These are phyloP conservation scores for Euphydryas editha DNA, from an alignment of 2,888 invertebrate species.

Conservation along the genomic window DNA sequence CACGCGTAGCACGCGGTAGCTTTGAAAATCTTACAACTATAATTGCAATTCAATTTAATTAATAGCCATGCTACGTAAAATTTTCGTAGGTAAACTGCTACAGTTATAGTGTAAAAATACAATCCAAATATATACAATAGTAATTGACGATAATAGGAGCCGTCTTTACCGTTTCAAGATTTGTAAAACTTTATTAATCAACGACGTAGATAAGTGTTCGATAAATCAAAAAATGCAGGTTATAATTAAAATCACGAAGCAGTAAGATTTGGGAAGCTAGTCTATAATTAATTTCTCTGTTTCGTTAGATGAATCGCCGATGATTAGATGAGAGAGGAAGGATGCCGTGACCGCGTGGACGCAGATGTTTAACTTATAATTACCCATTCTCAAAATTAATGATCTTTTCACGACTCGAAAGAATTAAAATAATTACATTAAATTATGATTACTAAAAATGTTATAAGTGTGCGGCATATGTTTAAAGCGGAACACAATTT, in stretches of 20 bases:
- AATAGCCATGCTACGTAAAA: constrained; percentile 30
- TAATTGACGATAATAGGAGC: constrained; percentile 28
- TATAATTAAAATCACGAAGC: constrained; percentile 79
- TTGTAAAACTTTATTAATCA: constrained; percentile 63
- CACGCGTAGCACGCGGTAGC: constrained; percentile 69
- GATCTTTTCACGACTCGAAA: constrained; percentile 67
- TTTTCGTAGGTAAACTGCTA: constrained; percentile 18
- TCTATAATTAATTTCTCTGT: constrained; percentile 79
- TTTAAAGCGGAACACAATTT: constrained; percentile 24
- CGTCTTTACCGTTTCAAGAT: constrained; percentile 19
- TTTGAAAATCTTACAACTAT: constrained; percentile 54
- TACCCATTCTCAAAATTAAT: constrained; percentile 64
- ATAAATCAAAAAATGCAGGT: constrained; percentile 72
- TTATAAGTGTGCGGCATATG: constrained; percentile 25
- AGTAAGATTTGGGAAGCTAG: constrained; percentile 72
- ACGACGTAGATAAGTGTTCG: constrained; percentile 64
- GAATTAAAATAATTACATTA: constrained; percentile 38
- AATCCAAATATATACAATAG: constrained; percentile 5
- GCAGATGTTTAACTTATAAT: constrained; percentile 79
- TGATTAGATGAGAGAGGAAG: constrained; percentile 68
- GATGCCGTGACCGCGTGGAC: constrained; percentile 67
- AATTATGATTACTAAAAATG: constrained; percentile 37
- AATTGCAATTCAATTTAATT: constrained; percentile 54
- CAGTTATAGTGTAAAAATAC: background rate
- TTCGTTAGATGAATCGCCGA: constrained; percentile 80